phyloP scores from a whole-genome alignment of 2,113 vertebrate genomes.

The Cricetomys ansorgei region DNA sequence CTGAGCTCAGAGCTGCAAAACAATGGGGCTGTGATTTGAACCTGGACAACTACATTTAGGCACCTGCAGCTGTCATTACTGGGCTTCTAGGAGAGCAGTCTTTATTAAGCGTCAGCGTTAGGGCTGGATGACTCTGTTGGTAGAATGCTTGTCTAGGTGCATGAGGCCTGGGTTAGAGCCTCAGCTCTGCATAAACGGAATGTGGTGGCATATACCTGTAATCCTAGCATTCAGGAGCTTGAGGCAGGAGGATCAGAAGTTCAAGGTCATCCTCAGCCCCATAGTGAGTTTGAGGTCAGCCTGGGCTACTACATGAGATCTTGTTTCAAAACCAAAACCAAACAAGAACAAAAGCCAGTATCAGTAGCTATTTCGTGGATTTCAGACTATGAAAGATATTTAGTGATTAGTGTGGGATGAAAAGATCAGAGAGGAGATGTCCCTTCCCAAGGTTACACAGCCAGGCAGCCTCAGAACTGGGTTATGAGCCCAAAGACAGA shows the following conservation, averaged over 20 bases:
- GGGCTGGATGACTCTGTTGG: background rate
- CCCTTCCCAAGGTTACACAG: slow-evolving; percentile 30
- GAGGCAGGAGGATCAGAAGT: background rate
- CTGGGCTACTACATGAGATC: background rate
- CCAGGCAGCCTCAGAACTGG: background rate
- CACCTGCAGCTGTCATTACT: background rate
- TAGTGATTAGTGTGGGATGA: background rate
- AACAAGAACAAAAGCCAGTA: background rate
- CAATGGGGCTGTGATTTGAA: background rate
- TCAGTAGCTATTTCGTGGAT: background rate
- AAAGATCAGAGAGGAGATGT: slow-evolving; percentile 6
- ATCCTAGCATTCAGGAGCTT: background rate
- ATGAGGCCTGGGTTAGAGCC: background rate
- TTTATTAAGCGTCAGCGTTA: background rate
- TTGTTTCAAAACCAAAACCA: background rate
- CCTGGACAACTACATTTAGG: background rate
- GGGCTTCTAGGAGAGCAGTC: background rate
- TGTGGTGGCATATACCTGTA: background rate
- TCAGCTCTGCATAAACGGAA: background rate
- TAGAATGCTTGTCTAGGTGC: background rate
- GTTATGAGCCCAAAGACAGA: slow-evolving; percentile 47
- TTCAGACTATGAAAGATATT: background rate
- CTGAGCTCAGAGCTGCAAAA: background rate
- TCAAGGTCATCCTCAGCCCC: background rate
- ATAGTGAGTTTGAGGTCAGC: background rate